phyloP scores from a whole-genome alignment of 1,140 invertebrate genomes.

The Drosophila lacertosa region DNA sequence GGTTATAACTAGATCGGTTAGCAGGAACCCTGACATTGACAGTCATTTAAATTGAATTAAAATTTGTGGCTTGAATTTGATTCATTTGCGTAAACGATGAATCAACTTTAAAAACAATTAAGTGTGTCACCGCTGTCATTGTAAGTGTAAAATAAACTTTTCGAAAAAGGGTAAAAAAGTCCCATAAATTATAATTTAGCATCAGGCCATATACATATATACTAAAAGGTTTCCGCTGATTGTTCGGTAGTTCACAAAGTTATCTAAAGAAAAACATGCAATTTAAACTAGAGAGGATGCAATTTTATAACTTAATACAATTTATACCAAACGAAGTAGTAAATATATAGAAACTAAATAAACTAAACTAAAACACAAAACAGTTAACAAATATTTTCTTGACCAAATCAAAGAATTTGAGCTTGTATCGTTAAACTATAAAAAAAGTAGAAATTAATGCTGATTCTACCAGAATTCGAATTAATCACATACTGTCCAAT shows the following conservation, averaged over 20 bases:
- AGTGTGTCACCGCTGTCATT: conserved; percentile 31
- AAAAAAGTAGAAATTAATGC: conserved; percentile 1
- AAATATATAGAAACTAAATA: no score
- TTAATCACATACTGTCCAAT: background rate
- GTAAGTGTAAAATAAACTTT: no score
- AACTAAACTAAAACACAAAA: no score
- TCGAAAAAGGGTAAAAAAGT: no score
- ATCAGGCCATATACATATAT: conserved; percentile 2
- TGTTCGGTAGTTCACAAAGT: conserved; percentile 9
- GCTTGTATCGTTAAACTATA: background rate
- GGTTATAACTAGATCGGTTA: conserved; percentile 46
- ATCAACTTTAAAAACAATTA: conserved; percentile 19
- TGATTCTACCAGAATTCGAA: conserved; percentile 26
- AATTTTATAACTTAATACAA: no score
- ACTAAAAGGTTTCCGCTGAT: conserved; percentile 9
- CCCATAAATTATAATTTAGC: background rate
- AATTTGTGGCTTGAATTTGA: conserved; percentile 53
- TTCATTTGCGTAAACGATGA: conserved; percentile 45
- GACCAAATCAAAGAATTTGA: background rate
- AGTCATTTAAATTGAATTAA: conserved; percentile 72
- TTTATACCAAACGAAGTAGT: no score
- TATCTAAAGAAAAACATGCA: background rate
- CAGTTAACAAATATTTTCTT: background rate
- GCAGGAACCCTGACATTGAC: conserved; percentile 50
- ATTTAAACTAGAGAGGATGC: no score